phyloP scores from a whole-genome alignment of 92 coral and sea anemone genomes.

The Bergia sp. region DNA sequence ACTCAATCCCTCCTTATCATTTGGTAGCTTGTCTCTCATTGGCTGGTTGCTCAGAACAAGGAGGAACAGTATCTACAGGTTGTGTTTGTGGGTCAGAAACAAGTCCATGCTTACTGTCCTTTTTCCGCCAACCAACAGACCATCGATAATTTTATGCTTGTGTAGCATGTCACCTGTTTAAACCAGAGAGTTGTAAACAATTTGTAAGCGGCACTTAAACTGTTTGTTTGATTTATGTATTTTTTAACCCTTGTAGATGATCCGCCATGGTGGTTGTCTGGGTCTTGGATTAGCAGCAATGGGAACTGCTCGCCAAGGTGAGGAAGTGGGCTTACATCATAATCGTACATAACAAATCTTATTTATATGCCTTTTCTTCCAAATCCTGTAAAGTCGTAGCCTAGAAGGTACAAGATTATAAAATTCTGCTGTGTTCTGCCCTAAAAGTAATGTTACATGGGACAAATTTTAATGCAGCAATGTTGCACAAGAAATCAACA shows the following conservation, averaged over 20 bases:
- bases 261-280: slow-evolving; percentile 98
- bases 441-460: no score
- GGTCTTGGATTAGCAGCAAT: slow-evolving; percentile 97
- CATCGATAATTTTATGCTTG: neutral
- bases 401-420: no score
- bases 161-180: neutral
- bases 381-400: no score
- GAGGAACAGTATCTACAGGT: slow-evolving; percentile 29
- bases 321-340: neutral
- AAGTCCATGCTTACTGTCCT: neutral
- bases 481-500: no score
- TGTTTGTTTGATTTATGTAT: neutral
- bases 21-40: slow-evolving; percentile 37
- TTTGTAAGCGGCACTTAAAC: neutral
- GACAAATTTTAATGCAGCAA: no score
- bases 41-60: slow-evolving; percentile 43
- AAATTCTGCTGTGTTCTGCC: no score
- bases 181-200: neutral
- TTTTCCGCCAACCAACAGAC: slow-evolving; percentile 34
- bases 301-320: slow-evolving; percentile 98
- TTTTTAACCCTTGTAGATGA: slow-evolving; percentile 73
- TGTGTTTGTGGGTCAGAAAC: slow-evolving; percentile 39
- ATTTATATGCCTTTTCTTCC: no score
- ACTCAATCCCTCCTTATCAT: slow-evolving; percentile 7
- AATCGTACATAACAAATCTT: neutral